Base-by-base conservation (phyloP, 1,140 invertebrate species). In the Lepidurus arcticus region DNA sequence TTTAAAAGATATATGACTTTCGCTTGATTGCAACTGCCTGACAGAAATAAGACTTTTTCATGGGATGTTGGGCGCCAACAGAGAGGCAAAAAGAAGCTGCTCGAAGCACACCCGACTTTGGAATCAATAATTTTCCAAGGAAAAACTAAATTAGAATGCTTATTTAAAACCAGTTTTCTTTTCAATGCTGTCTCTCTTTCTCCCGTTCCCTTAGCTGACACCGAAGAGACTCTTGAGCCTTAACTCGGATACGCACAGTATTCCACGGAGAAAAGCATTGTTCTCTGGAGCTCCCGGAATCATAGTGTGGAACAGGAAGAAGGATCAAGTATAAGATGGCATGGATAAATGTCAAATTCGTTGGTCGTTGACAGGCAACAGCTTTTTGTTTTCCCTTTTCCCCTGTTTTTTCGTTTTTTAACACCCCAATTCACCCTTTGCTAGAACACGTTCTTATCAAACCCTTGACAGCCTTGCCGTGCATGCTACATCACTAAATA, bases 311-410 rank as follows among this genome's bases (percentile, higher is more conserved):
- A 65, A 65, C 53, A 16, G 16, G 53, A 65, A 65, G 21, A 65
- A 65, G 53, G 53, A 65, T 34, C 4, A 34, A 34, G 34, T 34
- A 21, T 13, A 65, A 65, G 53, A 65, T 65, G 53, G 53, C 53
- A 65, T 65, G 53, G 53, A 65, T 65, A 21, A 65, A 21, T 65
- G 53, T 65, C 53, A 65, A 65, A 65, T 21, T 65, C 53, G 53
- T 21, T 65, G 53, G 9, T 65, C 53, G 13, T 65, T 65, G 53
- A 65, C 53, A 65, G 53, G 53, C 53, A 65, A 65, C 53, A 65
- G 53, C 53, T 65, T 65, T 65, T 65, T n/a, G 16, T 65, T 65
- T 65, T 21, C 34, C 34, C 34, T 34, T 34, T 34, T 34, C 34
- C 34, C 34, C 34, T 21, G 53, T 65, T 21, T 13, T 21, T 65